phyloP scores from a whole-genome alignment of 2,113 vertebrate genomes.

The Larimichthys crocea region DNA sequence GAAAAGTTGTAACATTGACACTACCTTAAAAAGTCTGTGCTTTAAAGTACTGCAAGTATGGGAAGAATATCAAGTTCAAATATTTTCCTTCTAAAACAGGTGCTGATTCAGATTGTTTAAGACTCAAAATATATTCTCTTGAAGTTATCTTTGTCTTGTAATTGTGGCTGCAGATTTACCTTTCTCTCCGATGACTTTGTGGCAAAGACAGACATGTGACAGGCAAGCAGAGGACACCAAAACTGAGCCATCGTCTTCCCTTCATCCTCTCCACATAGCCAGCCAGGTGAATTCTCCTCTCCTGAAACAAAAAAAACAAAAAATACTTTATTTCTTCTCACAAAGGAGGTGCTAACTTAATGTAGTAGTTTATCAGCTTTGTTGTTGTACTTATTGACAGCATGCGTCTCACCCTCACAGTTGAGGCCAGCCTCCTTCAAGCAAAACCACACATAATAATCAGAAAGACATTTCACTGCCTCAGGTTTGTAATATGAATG shows the following conservation, averaged over 20 bases:
- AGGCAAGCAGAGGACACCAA: constrained; percentile 90
- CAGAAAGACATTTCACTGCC: constrained; percentile 29
- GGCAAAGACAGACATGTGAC: constrained; percentile 89
- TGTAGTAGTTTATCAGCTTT: constrained; percentile 11
- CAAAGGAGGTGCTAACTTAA: not conserved
- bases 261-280: constrained; percentile 92
- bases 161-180: constrained; percentile 55
- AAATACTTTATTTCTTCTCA: not conserved
- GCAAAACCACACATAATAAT: constrained; percentile 48
- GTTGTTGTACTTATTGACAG: constrained; percentile 22
- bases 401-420: constrained; percentile 5
- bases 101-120: not conserved
- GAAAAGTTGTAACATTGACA: not conserved
- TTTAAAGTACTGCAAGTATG: not conserved
- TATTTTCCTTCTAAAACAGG: not conserved
- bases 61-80: not conserved
- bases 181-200: constrained; percentile 85
- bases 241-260: constrained; percentile 88
- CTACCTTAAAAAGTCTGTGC: no score
- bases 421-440: constrained; percentile 20
- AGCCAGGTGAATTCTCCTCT: constrained; percentile 94
- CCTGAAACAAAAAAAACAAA: constrained; percentile 77
- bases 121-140: not conserved
- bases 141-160: not conserved
- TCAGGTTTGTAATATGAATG: constrained; percentile 45